Conservation (phyloP, 2,113 vertebrate genomes). For the Salvelinus sp. region DNA sequence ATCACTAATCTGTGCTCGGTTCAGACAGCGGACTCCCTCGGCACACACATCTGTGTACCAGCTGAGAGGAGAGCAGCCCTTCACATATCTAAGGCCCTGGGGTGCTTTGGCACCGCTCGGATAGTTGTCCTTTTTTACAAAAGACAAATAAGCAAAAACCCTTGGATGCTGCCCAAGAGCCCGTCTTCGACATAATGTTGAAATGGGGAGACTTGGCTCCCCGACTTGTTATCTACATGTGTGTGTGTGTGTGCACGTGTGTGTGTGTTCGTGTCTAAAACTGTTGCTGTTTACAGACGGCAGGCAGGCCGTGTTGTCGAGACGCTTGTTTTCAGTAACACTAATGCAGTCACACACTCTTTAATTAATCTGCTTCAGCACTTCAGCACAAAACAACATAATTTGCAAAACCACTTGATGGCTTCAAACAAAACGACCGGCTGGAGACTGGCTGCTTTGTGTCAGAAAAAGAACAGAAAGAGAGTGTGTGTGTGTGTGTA, state of each 20-base stretch:
- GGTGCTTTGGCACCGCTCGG: conserved; percentile 81
- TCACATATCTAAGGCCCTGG: conserved; percentile 84
- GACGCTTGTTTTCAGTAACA: conserved; percentile 59
- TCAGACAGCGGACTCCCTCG: conserved; percentile 85
- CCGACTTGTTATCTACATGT: conserved; percentile 75
- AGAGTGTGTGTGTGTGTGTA: conserved; percentile 33
- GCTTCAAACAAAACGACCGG: conserved; percentile 57
- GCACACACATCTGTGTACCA: conserved; percentile 91
- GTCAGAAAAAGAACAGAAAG: conserved; percentile 17
- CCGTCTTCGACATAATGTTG: conserved; percentile 73
- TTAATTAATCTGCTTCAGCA: conserved; percentile 72
- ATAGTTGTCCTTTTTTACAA: conserved; percentile 82
- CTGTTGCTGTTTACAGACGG: conserved; percentile 58
- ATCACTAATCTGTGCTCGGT: conserved; percentile 83
- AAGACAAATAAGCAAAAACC: conserved; percentile 88
- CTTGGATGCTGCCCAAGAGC: conserved; percentile 72
- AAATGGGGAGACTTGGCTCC: conserved; percentile 77
- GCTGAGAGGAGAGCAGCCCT: conserved; percentile 85
- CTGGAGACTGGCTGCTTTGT: background rate
- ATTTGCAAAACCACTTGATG: conserved; percentile 62
- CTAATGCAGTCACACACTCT: conserved; percentile 66
- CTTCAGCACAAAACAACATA: conserved; percentile 68
- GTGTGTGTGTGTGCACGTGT: conserved; percentile 30
- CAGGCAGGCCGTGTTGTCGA: conserved; percentile 42
- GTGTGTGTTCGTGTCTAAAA: conserved; percentile 41